Evolutionary conservation across 2,113 vertebrate species (phyloP), one percentile per base, ranked within the genome.

Genomic region (Phalacrocorax aristotelis): DNA sequence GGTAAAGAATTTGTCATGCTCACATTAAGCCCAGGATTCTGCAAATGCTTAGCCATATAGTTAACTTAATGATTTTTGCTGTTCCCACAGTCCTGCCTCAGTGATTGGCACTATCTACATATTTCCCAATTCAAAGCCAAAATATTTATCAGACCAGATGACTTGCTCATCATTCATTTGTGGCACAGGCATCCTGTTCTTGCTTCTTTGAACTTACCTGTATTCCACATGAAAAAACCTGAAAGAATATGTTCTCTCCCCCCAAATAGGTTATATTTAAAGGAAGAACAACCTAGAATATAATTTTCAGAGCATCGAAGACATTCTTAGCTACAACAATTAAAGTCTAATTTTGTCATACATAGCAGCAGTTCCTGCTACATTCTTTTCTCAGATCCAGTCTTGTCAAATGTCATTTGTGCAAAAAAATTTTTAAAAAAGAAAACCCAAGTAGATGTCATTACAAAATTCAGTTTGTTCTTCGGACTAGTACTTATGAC

Each of bases 211-310:
- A 86, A 10, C 40, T 52, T 23, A 65, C 9, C 30, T 32, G 15
- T n/a, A 57, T 68, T 83, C n/a, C 54, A 72, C 17, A 65, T 0
- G 4, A 79, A 84, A 72, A 60, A 4, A 6, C 9, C 18, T 68
- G 15, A 42, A 84, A 69, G 34, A 51, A 62, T 22, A 51, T 34
- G 10, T 46, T 32, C 68, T 54, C 42, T 46, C 11, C 11, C 9
- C 20, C 0, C 0, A 13, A 3, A 10, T 0, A 0, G 13, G 6
- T 66, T 68, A 51, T 15, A 75, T 8, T 46, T 29, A 84, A 80
- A 69, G 40, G 29, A 76, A 74, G 23, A 94, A 58, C 6, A 89
- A 48, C 11, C 49, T 52, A 15, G 6, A 93, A 9, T 23, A 83
- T 21, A 0, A 17, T 74, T 80, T 84, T 77, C 70, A 80, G 30